A percentile compares a stretch with the other conserved stretches of the same genome.
phyloP scores from a whole-genome alignment of 2,113 vertebrate species.

The Hemiscyllium ocellatum region DNA sequence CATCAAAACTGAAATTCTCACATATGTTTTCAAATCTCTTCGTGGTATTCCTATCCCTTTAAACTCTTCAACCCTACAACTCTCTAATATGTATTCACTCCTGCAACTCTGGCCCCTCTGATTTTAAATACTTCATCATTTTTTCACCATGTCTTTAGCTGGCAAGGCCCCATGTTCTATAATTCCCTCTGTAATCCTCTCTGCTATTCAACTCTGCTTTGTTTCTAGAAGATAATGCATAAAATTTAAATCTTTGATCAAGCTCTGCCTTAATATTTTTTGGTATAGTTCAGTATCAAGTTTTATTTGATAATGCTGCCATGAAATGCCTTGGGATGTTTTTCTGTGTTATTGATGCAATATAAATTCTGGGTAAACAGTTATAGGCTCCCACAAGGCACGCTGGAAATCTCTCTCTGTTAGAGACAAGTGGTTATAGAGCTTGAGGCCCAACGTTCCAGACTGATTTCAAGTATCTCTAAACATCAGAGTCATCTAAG shows the following conservation, averaged over 20 bases:
- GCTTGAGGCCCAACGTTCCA: not conserved
- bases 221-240: not conserved
- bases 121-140: not conserved
- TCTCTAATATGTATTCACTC: not conserved
- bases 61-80: not conserved
- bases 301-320: not conserved
- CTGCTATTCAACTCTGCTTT: not conserved
- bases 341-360: not conserved
- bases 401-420: not conserved
- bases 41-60: not conserved
- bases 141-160: not conserved
- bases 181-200: not conserved
- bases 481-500: too few species aligned
- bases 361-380: not conserved
- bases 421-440: not conserved
- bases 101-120: not conserved
- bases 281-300: not conserved
- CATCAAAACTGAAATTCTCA: not conserved
- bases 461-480: too few species aligned
- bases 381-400: not conserved
- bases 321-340: not conserved
- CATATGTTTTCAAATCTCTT: not conserved
- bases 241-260: not conserved
- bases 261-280: not conserved
- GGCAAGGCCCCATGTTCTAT: not conserved